Evolutionary conservation across 2,888 invertebrate species (phyloP), one percentile per base, ranked within the genome.

Genomic region (Odontothrips loti): DNA sequence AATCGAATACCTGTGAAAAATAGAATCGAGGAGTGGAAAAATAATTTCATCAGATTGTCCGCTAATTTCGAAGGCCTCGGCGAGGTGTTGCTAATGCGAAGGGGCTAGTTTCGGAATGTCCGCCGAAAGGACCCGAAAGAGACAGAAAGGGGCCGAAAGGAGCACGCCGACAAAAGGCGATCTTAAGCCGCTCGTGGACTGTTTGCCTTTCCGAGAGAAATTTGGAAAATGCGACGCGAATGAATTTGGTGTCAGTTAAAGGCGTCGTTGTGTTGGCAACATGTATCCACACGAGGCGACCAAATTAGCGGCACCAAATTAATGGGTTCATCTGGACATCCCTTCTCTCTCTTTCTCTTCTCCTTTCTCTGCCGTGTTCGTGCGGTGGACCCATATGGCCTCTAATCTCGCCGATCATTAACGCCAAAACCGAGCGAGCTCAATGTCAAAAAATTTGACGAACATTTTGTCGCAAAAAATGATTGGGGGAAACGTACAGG

Each of bases 181-280:
- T n/a, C n/a, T n/a, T 51, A 1, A 17, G 51, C 17, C 51, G 51
- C 51, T 51, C 3, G n/a, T 51, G 51, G 51, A 6, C 9, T 12
- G 8, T 17, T 51, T 51, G 51, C 51, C 51, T 51, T 51, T 17
- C 51, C 51, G 51, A 51, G 51, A 51, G 68, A 68, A n/a, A 68
- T 68, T 68, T 23, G 68, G 23, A 23, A 20, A 23, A 68, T 68
- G 68, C 68, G 68, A 23, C 68, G 2, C 68, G 68, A 23, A 23
- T n/a, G 68, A 68, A n/a, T 68, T 68, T 23, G 68, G 68, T 68
- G 68, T 68, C 68, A 68, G 68, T 23, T 51, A 17, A 23, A 20
- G 68, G 68, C 23, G 68, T 68, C 68, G n/a, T n/a, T n/a, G n/a
- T n/a, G n/a, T n/a, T n/a, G 68, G 68, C 51, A 17, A 51, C 51